A percentile compares a stretch with the other conserved stretches of the same genome.
These are phyloP conservation scores for Anguilla anguilla DNA, from an alignment of 2,797 vertebrate genomes.

Conservation along the genomic window DNA sequence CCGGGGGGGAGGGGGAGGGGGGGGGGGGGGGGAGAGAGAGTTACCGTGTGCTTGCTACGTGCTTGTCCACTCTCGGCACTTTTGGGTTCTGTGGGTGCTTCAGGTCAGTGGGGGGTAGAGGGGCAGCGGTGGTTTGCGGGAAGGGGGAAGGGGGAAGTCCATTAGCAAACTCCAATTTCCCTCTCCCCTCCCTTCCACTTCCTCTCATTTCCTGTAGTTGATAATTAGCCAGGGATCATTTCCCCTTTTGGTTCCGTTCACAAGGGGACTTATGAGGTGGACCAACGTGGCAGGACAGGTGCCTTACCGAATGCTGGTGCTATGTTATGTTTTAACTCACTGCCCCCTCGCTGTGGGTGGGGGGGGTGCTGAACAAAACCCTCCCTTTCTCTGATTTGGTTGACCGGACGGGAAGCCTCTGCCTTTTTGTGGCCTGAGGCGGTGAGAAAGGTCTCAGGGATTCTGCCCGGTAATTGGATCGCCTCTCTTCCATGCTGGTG, in stretches of 20 bases:
- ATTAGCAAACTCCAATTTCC: slow-evolving; percentile 30
- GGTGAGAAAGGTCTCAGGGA: slow-evolving; percentile 54
- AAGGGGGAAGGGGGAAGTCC: neutral
- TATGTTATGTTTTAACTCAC: neutral
- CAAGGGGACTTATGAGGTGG: neutral
- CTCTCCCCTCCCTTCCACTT: slow-evolving; percentile 53
- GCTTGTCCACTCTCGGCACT: slow-evolving; percentile 57
- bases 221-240: neutral
- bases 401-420: neutral
- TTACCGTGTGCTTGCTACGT: slow-evolving; percentile 57
- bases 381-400: neutral
- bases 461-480: slow-evolving; percentile 74
- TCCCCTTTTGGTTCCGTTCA: neutral
- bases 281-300: neutral
- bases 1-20: slow-evolving; percentile 38
- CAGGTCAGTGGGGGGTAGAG: neutral
- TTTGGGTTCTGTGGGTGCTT: slow-evolving; percentile 42
- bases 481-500: slow-evolving; percentile 67
- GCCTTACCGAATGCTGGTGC: slow-evolving; percentile 30
- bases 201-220: slow-evolving; percentile 11
- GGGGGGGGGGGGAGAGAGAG: slow-evolving; percentile 51
- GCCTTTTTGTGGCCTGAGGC: slow-evolving; percentile 9
- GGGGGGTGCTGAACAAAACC: neutral
- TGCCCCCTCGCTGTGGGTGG: neutral
- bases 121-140: neutral